Percentiles rank a stretch among this genome's conserved stretches.
These are phyloP conservation scores for Amphipyra berbera DNA, from an alignment of 2,888 invertebrate species.

Conservation along the genomic window DNA sequence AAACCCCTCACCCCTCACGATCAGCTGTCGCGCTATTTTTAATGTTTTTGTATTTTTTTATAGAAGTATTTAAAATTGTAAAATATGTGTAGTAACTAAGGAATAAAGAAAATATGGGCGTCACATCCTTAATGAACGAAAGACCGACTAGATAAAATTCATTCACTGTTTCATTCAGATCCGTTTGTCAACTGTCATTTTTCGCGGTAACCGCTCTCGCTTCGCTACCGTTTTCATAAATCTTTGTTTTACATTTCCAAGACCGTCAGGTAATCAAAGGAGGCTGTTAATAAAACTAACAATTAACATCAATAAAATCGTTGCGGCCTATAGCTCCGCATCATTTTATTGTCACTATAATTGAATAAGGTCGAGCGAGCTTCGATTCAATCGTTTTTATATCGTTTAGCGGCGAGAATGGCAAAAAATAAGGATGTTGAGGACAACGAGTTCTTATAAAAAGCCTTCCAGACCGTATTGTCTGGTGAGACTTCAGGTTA, in stretches of 20 bases:
- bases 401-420: conserved; percentile 36
- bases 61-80: no score
- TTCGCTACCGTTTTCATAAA: conserved; percentile 23
- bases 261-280: conserved; percentile 67
- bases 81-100: no score
- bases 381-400: conserved; percentile 61
- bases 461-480: conserved; percentile 35
- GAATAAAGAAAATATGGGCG: no score
- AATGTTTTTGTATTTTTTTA: no score
- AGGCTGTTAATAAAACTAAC: conserved; percentile 78
- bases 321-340: conserved; percentile 62
- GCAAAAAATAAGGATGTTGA: conserved; percentile 50
- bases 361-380: conserved; percentile 65
- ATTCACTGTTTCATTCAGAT: conserved; percentile 17
- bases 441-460: conserved; percentile 33
- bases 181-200: conserved; percentile 39
- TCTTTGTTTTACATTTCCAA: conserved; percentile 44
- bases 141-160: conserved; percentile 12
- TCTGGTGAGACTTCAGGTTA: conserved; percentile 20
- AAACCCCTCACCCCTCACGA: no score
- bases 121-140: conserved; percentile 56
- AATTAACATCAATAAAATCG: conserved; percentile 86
- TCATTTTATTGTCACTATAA: conserved; percentile 74
- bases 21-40: no score
- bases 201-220: conserved; percentile 18